Evolutionary conservation across 2,888 invertebrate species (phyloP), one percentile per base, ranked within the genome.

Genomic region (Girardia tigrina): DNA sequence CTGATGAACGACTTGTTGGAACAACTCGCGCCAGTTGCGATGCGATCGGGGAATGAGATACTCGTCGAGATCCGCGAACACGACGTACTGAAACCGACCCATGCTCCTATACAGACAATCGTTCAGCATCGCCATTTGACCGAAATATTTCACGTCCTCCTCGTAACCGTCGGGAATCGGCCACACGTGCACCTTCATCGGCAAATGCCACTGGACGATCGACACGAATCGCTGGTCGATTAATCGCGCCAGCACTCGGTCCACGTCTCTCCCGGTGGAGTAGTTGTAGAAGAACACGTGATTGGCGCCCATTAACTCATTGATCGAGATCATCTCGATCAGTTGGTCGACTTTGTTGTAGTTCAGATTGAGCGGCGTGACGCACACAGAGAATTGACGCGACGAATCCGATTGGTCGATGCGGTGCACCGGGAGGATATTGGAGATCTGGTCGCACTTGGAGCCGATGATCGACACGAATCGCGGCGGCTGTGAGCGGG

Each of bases 181-280:
- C 75, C 75, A 75, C 20, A 75, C 29, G 29, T 75, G 75, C 2
- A 75, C 75, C 26, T 75, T 75, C 75, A 75, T 74, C 12, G 75
- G 75, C 23, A 74, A 72, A 28, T 75, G 75, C 73, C 71, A 75
- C 0, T 74, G 75, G 26, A 75, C 1, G 0, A 75, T 27, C 14
- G 75, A 26, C 14, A 74, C 73, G 23, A 23, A 28, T 2, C 29
- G 23, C 23, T n/a, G 26, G 20, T 29, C 16, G 14, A 20, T 26
- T n/a, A 74, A 23, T 16, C n/a, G 16, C 16, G n/a, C 36, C 14
- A 36, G n/a, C 6, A 73, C n/a, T 70, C 26, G 16, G 6, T 36
- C 29, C 8, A 42, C 20, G 16, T 36, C 16, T 27, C 4, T 4
- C 14, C 73, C 28, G 23, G 75, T 74, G 6, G 74, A 29, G n/a